Base-by-base conservation (phyloP, 2,888 invertebrate species). In the Argyresthia goedartella region DNA sequence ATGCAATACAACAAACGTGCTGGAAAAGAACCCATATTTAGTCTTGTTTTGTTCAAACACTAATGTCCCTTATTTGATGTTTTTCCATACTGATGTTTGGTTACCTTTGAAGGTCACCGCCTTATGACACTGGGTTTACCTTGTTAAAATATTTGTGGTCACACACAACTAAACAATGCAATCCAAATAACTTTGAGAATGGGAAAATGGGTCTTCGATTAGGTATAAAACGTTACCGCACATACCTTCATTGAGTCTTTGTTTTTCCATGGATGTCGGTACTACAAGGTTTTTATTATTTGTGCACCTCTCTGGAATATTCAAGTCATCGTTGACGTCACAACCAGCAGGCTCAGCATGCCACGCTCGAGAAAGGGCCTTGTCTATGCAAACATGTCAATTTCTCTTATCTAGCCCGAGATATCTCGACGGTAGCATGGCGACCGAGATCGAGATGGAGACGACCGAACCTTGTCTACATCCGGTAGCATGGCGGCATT, bases 51-150 rank as follows among this genome's bases (percentile, higher is more conserved):
- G 64, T 69, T 66, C 67, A 76, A 79, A 80, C 69, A 75, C 54
- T 67, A 73, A 79, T 71, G 69, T 73, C 71, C 73, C 76, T 75
- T 69, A 66, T 71, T 69, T 64, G 57, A 59, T 76, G 70, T 76
- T 65, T 74, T 61, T 67, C 71, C 64, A 69, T 69, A 69, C 47
- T 39, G 60, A 53, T 72, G 48, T 48, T 75, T 71, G 67, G 62
- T 69, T 70, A 64, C 59, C 76, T 80, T 77, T 76, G 75, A 81
- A 73, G 71, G 68, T 54, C 44, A 80, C 71, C 70, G 63, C 71
- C 60, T 71, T 60, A 65, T 65, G 60, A 69, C 66, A 73, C 69
- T 73, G 69, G 65, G 51, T 57, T 59, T 59, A 53, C 15, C 8
- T 14, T 48, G 8, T 35, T 36, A 48, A 48, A 48, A 48, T 48